Evolutionary conservation across 2,888 invertebrate genomes (phyloP), one percentile per base, ranked within the genome.

Genomic region (Sycophila texana): DNA sequence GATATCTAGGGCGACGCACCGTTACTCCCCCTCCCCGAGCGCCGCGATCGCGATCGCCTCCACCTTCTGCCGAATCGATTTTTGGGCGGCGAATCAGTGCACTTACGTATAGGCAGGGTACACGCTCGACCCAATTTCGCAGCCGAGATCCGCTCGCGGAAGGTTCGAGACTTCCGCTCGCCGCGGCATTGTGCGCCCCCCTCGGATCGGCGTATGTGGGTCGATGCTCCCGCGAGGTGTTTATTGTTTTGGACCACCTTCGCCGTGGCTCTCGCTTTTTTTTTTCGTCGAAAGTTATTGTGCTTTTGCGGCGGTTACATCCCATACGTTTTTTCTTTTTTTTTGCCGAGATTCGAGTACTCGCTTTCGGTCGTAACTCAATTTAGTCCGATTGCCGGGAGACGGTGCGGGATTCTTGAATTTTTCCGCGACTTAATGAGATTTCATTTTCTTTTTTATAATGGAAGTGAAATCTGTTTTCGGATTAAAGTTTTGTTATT

Each of bases 1-100:
- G 72, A 58, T 26, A 80, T 78, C 73, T 72, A 79, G 78, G 78
- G 51, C 81, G 78, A 79, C 47, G 39, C 74, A 81, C 81, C 75
- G 78, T 81, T 81, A 81, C 58, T 22, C 22, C 39, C 18, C 49
- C 20, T 13, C 49, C 71, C 39, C 3, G 7, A 0, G 39, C 10
- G 10, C 10, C 39, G 10, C 39, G 39, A 39, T 39, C 39, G 39
- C 39, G 39, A 39, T 39, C 39, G 10, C 39, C 10, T 39, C 39
- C 39, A 39, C 39, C 39, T 39, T 39, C 10, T 39, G 0, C 10
- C 10, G 39, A 39, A 39, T 39, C 39, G 39, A 39, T 39, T 39
- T 26, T 39, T 10, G 39, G 39, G 1, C 10, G 39, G 39, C 39
- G 39, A 39, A 39, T 39, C 39, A 5, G 39, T 10, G 39, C 10